A percentile compares a stretch with the other conserved stretches of the same genome.
Evolutionary conservation across 1,140 invertebrate genomes (phyloP).

Genomic region (Ostrea denselamellosa): DNA sequence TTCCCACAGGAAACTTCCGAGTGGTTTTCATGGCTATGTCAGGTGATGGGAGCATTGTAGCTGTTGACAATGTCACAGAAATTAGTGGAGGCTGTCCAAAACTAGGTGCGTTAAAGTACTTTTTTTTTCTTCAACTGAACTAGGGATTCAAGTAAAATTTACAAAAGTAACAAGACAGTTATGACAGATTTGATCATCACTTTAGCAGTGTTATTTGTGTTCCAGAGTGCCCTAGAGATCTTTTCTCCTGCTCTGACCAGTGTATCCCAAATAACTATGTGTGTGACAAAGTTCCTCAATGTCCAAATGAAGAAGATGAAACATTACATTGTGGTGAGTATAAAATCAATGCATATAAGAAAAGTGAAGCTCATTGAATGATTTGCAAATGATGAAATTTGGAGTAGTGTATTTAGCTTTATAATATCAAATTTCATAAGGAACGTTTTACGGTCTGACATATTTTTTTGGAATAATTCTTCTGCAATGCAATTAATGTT

Average conservation of each 20-base stretch:
- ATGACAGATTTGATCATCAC: background rate
- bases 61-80: slow-evolving; percentile 40
- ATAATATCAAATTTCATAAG: too few species aligned
- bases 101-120: slow-evolving; percentile 15
- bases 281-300: slow-evolving; percentile 44
- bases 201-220: background rate
- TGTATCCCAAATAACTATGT: slow-evolving; percentile 6
- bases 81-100: slow-evolving; percentile 11
- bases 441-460: too few species aligned
- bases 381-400: too few species aligned
- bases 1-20: background rate
- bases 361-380: too few species aligned
- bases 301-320: slow-evolving; percentile 40
- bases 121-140: background rate
- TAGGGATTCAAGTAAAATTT: background rate
- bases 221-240: slow-evolving; percentile 25
- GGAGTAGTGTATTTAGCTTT: too few species aligned
- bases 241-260: slow-evolving; percentile 6
- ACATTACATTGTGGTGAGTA: slow-evolving; percentile 22
- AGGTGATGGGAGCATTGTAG: background rate
- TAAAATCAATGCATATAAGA: background rate
- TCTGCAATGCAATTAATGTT: too few species aligned
- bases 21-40: background rate
- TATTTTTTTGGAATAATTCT: too few species aligned
- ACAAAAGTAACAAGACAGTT: too few species aligned